phyloP scores from a whole-genome alignment of 2,797 vertebrate species.

The Hybognathus amarus region DNA sequence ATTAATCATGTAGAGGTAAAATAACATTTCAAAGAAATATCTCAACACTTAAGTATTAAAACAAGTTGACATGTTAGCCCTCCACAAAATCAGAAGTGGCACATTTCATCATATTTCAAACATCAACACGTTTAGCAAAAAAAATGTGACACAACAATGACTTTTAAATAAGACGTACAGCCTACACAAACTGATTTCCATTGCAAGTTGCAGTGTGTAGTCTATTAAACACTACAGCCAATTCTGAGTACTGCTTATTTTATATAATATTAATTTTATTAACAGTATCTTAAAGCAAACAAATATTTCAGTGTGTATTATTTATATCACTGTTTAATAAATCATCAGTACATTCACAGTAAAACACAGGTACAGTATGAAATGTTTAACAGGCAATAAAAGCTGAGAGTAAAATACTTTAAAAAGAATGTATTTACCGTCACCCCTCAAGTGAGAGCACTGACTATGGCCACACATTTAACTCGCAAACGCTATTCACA shows the following conservation, averaged over 20 bases:
- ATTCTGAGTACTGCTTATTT: conserved; percentile 21
- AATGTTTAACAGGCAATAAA: conserved; percentile 37
- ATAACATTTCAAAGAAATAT: conserved; percentile 6
- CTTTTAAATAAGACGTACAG: not conserved
- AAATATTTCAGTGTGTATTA: conserved; percentile 6
- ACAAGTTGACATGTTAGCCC: conserved; percentile 54
- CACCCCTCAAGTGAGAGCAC: conserved; percentile 17
- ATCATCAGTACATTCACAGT: conserved; percentile 34
- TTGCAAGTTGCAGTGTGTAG: not conserved
- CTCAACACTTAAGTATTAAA: conserved; percentile 24
- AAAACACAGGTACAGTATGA: conserved; percentile 32
- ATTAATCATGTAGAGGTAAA: not conserved
- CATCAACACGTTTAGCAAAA: conserved; percentile 6
- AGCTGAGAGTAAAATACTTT: conserved; percentile 25
- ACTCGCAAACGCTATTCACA: conserved; percentile 55
- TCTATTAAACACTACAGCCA: not conserved
- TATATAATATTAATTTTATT: conserved; percentile 6
- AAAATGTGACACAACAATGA: not conserved
- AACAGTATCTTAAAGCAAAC: not conserved
- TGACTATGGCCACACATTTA: conserved; percentile 18
- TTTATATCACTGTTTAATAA: conserved; percentile 25
- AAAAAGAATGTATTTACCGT: not conserved
- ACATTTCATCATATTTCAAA: conserved; percentile 50
- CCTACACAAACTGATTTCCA: not conserved
- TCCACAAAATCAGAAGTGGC: conserved; percentile 51